Evolutionary conservation across 1,140 invertebrate species (phyloP).

Genomic region (Drosophila parvula): DNA sequence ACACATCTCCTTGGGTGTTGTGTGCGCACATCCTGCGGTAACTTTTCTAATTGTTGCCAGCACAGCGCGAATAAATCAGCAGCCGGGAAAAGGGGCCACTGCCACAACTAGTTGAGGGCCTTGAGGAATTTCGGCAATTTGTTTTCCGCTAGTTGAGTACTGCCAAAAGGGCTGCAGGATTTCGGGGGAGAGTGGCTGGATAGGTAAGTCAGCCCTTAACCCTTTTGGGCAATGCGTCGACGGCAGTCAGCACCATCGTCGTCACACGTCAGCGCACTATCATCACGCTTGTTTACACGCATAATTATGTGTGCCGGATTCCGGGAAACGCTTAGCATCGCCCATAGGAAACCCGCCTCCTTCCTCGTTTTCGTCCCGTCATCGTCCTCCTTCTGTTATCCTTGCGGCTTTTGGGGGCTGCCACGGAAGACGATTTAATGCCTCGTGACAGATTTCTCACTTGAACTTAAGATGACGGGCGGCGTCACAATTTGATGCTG

Average conservation of each 20-base stretch:
- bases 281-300: constrained; percentile 82
- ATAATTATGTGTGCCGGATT: constrained; percentile 76
- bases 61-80: constrained; percentile 82
- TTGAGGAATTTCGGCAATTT: constrained; percentile 70
- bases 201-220: constrained; percentile 42
- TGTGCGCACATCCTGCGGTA: constrained; percentile 73
- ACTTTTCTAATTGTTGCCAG: constrained; percentile 83
- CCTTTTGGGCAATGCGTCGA: constrained; percentile 44
- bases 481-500: constrained; percentile 72
- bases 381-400: constrained; percentile 23
- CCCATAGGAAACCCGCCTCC: not conserved
- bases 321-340: constrained; percentile 49
- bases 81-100: constrained; percentile 49
- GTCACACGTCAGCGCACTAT: constrained; percentile 78
- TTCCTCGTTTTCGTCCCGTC: not conserved
- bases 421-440: constrained; percentile 70
- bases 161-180: constrained; percentile 26
- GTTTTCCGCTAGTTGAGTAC: constrained; percentile 61
- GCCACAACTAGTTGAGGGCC: constrained; percentile 38
- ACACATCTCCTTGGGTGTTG: constrained; percentile 29
- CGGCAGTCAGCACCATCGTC: constrained; percentile 41
- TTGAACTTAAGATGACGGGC: constrained; percentile 68
- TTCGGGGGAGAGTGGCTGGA: constrained; percentile 7
- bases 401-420: constrained; percentile 62
- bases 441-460: constrained; percentile 80